A percentile compares a stretch with the other conserved stretches of the same genome.
These are phyloP conservation scores for Trypoxylus dichotomus DNA, from an alignment of 1,140 invertebrate genomes.

Conservation along the genomic window DNA sequence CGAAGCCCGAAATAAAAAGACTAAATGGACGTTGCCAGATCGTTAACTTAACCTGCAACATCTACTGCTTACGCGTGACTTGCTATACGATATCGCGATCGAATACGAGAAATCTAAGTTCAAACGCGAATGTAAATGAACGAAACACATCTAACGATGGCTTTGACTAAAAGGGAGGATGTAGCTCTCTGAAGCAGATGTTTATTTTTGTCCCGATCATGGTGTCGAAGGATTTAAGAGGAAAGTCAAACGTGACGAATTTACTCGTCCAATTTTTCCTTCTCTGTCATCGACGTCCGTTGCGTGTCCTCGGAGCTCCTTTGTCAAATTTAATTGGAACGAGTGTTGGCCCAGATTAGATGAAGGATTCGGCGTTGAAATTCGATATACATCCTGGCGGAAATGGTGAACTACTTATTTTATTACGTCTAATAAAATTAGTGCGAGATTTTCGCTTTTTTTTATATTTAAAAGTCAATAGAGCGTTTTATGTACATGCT, in stretches of 20 bases:
- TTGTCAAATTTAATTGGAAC: conserved; percentile 3
- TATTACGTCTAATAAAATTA: not conserved
- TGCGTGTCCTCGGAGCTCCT: not conserved
- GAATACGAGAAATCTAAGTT: not conserved
- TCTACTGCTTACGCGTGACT: not conserved
- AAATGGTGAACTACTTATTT: not conserved
- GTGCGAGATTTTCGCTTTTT: not conserved
- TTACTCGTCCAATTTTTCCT: not conserved
- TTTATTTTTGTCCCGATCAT: not conserved
- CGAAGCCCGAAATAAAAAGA: too few species aligned
- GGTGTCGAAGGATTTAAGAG: not conserved
- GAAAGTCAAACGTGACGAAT: not conserved
- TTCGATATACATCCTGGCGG: conserved; percentile 1
- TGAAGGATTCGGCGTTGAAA: not conserved
- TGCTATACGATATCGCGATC: not conserved
- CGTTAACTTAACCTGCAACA: too few species aligned
- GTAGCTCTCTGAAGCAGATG: not conserved
- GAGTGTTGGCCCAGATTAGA: not conserved
- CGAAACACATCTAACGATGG: not conserved
- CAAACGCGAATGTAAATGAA: not conserved
- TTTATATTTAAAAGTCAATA: too few species aligned
- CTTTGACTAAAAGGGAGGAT: not conserved
- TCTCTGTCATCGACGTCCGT: not conserved
- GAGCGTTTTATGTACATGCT: too few species aligned
- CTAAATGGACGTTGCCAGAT: too few species aligned